Conservation (phyloP, 2,113 vertebrate genomes). For the Tragelaphus buxtoni region DNA sequence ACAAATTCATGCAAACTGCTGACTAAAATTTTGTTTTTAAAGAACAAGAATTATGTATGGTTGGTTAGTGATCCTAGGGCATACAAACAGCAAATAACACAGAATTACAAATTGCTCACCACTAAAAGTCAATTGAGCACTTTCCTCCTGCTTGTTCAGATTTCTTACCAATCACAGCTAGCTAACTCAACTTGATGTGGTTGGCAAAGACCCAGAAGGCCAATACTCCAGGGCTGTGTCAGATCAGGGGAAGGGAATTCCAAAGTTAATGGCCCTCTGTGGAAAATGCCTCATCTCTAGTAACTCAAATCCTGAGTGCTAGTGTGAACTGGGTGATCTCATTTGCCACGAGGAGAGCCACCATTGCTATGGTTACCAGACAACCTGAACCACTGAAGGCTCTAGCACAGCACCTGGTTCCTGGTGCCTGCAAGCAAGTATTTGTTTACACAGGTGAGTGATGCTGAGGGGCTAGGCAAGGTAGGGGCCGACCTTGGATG, state of each 20-base stretch:
- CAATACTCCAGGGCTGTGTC: constrained; percentile 56
- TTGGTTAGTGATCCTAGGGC: background rate
- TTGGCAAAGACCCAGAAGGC: constrained; percentile 51
- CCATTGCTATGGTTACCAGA: constrained; percentile 59
- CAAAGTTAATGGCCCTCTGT: constrained; percentile 73
- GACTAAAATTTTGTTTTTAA: background rate
- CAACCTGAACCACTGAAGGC: background rate
- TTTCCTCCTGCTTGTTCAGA: constrained; percentile 37
- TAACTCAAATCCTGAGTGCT: constrained; percentile 46
- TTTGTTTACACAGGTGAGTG: background rate
- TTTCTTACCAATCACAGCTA: constrained; percentile 27
- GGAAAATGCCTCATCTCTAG: constrained; percentile 63
- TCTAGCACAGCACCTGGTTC: background rate
- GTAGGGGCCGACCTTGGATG: fast-evolving
- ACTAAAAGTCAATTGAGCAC: background rate
- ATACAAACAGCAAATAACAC: constrained; percentile 28
- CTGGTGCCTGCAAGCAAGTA: background rate
- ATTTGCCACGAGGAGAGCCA: background rate
- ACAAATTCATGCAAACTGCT: background rate
- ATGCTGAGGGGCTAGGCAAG: background rate
- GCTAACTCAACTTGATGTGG: constrained; percentile 57
- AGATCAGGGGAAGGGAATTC: constrained; percentile 69
- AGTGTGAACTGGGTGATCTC: constrained; percentile 54
- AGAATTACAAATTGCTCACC: constrained; percentile 46
- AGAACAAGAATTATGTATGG: background rate